Evolutionary conservation across 2,797 vertebrate genomes (phyloP), one percentile per base, ranked within the genome.

Genomic region (Peromyscus melanophrys): DNA sequence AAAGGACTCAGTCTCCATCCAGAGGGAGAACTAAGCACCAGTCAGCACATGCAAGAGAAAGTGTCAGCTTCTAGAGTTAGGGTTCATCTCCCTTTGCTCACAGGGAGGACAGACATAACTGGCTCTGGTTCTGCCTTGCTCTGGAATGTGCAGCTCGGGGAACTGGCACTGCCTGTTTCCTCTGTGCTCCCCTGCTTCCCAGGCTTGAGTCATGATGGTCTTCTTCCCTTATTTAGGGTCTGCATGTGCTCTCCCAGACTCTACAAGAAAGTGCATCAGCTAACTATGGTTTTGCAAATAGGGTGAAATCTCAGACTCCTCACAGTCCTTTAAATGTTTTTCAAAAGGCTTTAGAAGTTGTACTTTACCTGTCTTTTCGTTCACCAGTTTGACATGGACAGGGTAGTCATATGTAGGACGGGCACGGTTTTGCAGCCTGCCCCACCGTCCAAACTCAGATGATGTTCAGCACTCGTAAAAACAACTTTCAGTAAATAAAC

Each of bases 231-330:
- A 69, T 93, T 23, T 61, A 75, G n/a, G 14, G 61, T n/a, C 80
- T 25, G 52, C 40, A 1, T 49, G 37, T 59, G 2, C 82, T 85
- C 61, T 80, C 16, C n/a, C 65, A 69, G 13, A 40, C 85, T 73
- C 49, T 2, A 46, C n/a, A 2, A 82, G 3, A 82, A 43, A 73
- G 29, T n/a, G 1, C 9, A 34, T 81, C n/a, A 25, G 27, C 27
- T 90, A 52, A 86, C 37, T 94, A 37, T 69, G 83, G 76, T 71
- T 25, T 94, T 92, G 25, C 2, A 91, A 91, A 78, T 59, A 86
- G 23, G 2, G 16, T 92, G 40, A 84, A 49, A 49, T 87, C 40
- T 55, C 37, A 90, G 52, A 49, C 8, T 1, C 14, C 89, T 85
- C 7, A n/a, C 3, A 57, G 12, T 89, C n/a, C 25, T 78, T 71